phyloP scores from a whole-genome alignment of 2,888 invertebrate genomes.

The Xestia sexstrigata region DNA sequence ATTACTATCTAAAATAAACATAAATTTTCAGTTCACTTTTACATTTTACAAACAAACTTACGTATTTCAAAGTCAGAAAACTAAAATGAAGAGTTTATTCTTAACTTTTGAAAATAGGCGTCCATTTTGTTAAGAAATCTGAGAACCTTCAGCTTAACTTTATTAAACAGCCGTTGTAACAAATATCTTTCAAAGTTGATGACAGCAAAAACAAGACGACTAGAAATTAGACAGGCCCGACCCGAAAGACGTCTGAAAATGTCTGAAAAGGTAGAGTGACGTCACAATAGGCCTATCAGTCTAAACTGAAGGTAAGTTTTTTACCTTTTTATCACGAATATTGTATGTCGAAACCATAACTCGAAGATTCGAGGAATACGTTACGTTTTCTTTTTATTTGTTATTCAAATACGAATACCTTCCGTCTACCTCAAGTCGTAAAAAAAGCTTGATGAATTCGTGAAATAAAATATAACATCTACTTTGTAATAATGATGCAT shows the following conservation, averaged over 20 bases:
- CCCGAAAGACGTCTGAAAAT: slow-evolving; percentile 13
- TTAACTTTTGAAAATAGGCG: not conserved
- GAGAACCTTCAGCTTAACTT: slow-evolving; percentile 12
- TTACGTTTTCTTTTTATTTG: slow-evolving; percentile 74
- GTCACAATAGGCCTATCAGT: slow-evolving; percentile 36
- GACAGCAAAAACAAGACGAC: slow-evolving; percentile 30
- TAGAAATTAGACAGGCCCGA: slow-evolving; percentile 21
- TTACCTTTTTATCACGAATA: slow-evolving; percentile 44
- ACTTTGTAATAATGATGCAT: slow-evolving; percentile 11
- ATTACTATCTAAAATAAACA: no score
- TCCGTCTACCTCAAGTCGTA: slow-evolving; percentile 74
- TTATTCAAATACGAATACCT: slow-evolving; percentile 80
- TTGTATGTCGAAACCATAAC: slow-evolving; percentile 54
- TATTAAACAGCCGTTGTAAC: slow-evolving; percentile 18
- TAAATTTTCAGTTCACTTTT: not conserved
- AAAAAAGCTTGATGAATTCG: slow-evolving; percentile 55
- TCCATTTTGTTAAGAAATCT: slow-evolving; percentile 11
- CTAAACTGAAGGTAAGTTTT: slow-evolving; percentile 29
- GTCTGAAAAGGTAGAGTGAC: slow-evolving; percentile 41
- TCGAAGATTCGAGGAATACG: slow-evolving; percentile 53
- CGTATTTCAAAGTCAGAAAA: not conserved
- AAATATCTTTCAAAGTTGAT: slow-evolving; percentile 36
- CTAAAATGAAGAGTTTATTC: slow-evolving; percentile 2
- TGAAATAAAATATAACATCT: slow-evolving; percentile 36
- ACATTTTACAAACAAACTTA: slow-evolving; percentile 8